Evolutionary conservation across 2,797 vertebrate species (phyloP).

Genomic region (Poeciliopsis infans): DNA sequence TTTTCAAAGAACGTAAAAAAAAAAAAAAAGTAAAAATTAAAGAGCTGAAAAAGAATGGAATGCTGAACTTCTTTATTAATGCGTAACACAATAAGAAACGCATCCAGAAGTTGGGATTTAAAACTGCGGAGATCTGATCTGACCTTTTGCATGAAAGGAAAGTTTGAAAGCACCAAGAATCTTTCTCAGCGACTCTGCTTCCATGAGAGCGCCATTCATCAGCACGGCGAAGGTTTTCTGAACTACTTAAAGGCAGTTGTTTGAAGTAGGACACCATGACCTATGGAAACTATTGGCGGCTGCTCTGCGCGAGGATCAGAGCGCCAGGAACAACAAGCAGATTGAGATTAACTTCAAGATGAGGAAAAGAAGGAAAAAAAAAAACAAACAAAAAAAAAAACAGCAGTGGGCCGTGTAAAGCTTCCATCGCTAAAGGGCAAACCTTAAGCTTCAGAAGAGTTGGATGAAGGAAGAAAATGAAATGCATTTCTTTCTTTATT

Average conservation of each 20-base stretch:
- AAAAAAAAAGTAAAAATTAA: not conserved
- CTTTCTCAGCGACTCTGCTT: constrained; percentile 11
- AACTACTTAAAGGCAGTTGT: constrained; percentile 42
- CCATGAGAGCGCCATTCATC: constrained; percentile 25
- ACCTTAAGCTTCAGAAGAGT: constrained; percentile 39
- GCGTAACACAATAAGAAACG: not conserved
- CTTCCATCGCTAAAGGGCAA: constrained; percentile 58
- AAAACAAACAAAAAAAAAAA: constrained; percentile 21
- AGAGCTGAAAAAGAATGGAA: not conserved
- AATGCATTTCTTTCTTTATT: constrained; percentile 20
- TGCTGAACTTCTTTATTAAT: not conserved
- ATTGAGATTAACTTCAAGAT: constrained; percentile 65
- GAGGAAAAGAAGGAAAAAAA: not conserved
- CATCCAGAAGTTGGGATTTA: not conserved
- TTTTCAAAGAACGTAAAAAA: not conserved
- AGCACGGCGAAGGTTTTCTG: constrained; percentile 33
- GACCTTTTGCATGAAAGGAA: constrained; percentile 6
- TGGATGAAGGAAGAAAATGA: constrained; percentile 38
- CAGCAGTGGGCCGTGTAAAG: constrained; percentile 39
- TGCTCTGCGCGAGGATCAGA: constrained; percentile 48
- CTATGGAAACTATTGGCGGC: constrained; percentile 44
- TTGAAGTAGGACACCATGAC: constrained; percentile 62
- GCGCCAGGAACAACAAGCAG: constrained; percentile 46
- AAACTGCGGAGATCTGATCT: not conserved
- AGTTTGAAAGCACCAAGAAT: constrained; percentile 22